Base-by-base conservation (phyloP, 2,888 invertebrate genomes). In the Himalopsyche japonica region DNA sequence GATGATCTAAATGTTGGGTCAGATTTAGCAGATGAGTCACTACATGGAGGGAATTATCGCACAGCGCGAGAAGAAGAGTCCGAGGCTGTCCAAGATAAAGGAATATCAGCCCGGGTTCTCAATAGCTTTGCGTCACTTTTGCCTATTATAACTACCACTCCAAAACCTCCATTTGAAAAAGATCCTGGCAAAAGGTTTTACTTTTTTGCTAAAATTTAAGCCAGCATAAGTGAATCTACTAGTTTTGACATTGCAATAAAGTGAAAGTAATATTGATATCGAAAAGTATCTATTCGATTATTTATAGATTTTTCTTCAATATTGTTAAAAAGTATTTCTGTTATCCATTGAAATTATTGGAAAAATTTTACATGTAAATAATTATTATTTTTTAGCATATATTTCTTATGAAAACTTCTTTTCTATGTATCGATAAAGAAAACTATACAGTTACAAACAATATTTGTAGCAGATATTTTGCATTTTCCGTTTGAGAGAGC, bases 121-220 rank as follows among this genome's bases (percentile, higher is more conserved):
- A 91, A 90, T 48, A 91, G 90, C 81, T 91, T 91, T 87, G 92
- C 89, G 12, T 90, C 90, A 87, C 91, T 90, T 18, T 90, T 89
- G 6, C 91, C 92, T 2, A 88, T 91, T 83, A 87, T 92, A 15
- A 91, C 92, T 0, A 91, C 90, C 1, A 91, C 91, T 0, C 90
- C 91, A 18, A 88, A 80, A 20, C 86, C 87, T 12, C 10, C 88
- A 0, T 92, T 90, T 83, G 92, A 92, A 87, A 88, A 92, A 88
- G 92, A 92, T 87, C 92, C 92, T 37, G 92, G 92, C 86, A 92
- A 92, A 89, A 89, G 92, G 87, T 91, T 91, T 91, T 92, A 92
- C 88, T 92, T 91, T 87, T 92, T 86, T 82, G 84, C 76, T 10
- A 84, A 84, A 77, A 80, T 80, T 79, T 79, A 79, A 48, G 20